A percentile compares a stretch with the other conserved stretches of the same genome.
Conservation (phyloP, 2,113 vertebrate species). For the Laterallus jamaicensis region DNA sequence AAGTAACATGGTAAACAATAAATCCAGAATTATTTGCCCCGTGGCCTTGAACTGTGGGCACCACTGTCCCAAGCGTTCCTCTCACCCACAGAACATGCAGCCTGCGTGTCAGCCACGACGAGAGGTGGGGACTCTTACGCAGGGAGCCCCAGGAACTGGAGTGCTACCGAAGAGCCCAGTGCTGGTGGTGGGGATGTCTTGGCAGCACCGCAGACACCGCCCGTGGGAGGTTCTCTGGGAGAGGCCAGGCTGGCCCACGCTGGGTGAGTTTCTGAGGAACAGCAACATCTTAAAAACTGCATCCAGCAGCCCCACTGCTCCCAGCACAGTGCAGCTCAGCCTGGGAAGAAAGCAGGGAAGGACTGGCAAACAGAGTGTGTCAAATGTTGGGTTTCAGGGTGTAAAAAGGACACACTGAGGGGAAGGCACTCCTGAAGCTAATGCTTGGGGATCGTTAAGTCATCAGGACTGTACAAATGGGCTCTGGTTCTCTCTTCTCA, state of each 20-base stretch:
- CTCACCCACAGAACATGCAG: fast-evolving
- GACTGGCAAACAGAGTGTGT: fast-evolving
- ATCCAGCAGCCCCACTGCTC: fast-evolving
- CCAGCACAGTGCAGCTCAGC: fast-evolving
- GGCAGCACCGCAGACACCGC: neutral
- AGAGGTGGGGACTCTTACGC: fast-evolving
- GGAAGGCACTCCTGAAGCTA: neutral
- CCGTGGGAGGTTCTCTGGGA: neutral
- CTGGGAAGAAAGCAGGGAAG: neutral
- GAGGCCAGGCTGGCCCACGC: fast-evolving
- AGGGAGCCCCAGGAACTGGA: neutral
- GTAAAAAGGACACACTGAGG: neutral
- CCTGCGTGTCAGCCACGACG: neutral
- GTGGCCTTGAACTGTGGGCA: neutral
- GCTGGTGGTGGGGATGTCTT: fast-evolving
- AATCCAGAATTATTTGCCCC: neutral
- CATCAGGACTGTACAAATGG: neutral
- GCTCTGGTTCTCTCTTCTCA: neutral
- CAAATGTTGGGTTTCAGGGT: neutral
- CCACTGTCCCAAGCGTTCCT: fast-evolving
- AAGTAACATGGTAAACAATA: neutral
- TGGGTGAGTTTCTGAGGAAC: neutral
- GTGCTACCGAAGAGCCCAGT: neutral
- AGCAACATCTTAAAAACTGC: fast-evolving
- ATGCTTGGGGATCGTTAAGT: neutral